Evolutionary conservation across 2,113 vertebrate genomes (phyloP).

Genomic region (Hirundichthys speculiger): DNA sequence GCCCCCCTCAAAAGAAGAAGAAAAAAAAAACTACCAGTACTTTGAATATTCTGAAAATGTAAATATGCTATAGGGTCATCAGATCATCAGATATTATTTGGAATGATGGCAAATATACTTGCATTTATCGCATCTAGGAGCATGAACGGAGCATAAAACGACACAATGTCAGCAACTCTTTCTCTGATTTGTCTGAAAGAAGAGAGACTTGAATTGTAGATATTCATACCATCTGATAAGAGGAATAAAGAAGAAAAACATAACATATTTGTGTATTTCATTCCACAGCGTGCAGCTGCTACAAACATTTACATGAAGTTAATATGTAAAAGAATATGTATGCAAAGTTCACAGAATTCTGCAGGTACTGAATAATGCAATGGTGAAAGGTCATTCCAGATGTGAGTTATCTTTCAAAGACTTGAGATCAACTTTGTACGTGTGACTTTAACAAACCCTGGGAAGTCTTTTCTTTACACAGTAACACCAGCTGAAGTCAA

Average conservation of each 20-base stretch:
- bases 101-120: slow-evolving; percentile 18
- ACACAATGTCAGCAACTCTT: slow-evolving; percentile 61
- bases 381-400: slow-evolving; percentile 11
- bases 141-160: slow-evolving; percentile 71
- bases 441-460: neutral
- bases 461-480: neutral
- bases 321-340: slow-evolving; percentile 25
- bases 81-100: neutral
- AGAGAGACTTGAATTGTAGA: neutral
- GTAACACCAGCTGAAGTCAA: neutral
- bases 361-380: neutral
- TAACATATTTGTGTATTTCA: neutral
- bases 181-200: slow-evolving; percentile 70
- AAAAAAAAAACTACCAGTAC: neutral
- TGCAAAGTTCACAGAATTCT: slow-evolving; percentile 21
- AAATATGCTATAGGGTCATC: neutral
- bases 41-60: too few species aligned
- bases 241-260: neutral
- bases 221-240: neutral
- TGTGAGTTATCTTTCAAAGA: neutral
- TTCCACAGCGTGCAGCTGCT: neutral
- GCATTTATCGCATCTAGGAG: slow-evolving; percentile 71
- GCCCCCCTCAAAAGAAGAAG: too few species aligned
- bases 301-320: neutral
- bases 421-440: neutral